A percentile compares a stretch with the other conserved stretches of the same genome.
phyloP scores from a whole-genome alignment of 2,113 vertebrate genomes.

The Stercorarius parasiticus region DNA sequence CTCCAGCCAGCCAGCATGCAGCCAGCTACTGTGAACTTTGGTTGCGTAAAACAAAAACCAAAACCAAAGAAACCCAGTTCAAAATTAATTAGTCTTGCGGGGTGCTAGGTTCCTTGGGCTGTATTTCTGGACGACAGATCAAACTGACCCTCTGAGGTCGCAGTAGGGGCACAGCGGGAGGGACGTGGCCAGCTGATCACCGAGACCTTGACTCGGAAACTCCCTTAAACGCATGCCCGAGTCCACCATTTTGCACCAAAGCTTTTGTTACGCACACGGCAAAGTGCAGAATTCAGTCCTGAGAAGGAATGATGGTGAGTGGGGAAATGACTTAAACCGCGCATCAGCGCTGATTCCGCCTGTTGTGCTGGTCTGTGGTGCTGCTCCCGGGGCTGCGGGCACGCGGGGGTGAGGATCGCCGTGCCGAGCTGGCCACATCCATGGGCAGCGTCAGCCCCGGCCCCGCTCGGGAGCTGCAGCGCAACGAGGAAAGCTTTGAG shows the following conservation, averaged over 20 bases:
- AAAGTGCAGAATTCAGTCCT: background rate
- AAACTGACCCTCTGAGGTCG: fast-evolving
- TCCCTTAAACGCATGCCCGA: fast-evolving
- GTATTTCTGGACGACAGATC: fast-evolving
- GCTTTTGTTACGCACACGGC: background rate
- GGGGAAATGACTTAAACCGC: background rate
- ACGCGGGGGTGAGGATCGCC: fast-evolving
- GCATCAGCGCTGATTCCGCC: fast-evolving
- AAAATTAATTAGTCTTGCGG: fast-evolving
- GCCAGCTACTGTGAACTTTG: background rate
- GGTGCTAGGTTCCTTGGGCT: fast-evolving
- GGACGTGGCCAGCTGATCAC: background rate
- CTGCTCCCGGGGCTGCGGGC: fast-evolving
- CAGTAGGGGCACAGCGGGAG: background rate
- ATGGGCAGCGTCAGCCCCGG: fast-evolving
- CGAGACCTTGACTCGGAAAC: background rate
- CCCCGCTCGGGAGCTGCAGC: fast-evolving
- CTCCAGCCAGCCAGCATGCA: background rate
- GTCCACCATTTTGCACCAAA: background rate
- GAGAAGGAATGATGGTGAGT: fast-evolving
- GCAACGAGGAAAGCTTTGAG: background rate
- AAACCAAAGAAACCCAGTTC: slow-evolving; percentile 10
- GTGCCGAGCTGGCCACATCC: background rate
- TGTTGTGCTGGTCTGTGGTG: fast-evolving
- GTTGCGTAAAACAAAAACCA: background rate